Evolutionary conservation across 2,888 invertebrate species (phyloP).

Genomic region (Heliconius sara): DNA sequence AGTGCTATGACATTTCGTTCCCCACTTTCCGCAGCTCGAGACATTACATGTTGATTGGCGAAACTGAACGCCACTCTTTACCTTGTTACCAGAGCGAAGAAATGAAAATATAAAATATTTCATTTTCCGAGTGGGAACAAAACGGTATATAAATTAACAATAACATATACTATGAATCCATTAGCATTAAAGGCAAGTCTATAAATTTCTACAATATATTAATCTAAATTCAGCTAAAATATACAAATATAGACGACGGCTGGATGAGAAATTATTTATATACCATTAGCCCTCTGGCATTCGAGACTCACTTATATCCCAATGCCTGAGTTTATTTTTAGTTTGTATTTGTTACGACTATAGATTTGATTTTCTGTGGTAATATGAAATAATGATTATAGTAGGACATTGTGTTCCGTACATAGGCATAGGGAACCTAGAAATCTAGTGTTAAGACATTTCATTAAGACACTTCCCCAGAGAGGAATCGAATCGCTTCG

Average conservation of each 20-base stretch:
- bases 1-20: too few species aligned
- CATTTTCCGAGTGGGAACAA: background rate
- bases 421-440: background rate
- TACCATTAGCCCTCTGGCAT: background rate
- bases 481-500: too few species aligned
- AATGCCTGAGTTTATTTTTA: background rate
- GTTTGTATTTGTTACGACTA: background rate
- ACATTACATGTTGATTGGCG: background rate
- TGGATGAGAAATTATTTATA: constrained; percentile 6
- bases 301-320: background rate
- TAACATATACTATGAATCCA: too few species aligned
- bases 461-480: background rate
- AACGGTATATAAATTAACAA: background rate
- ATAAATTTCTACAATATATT: background rate
- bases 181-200: background rate
- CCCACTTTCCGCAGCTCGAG: background rate
- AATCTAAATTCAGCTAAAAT: constrained; percentile 1
- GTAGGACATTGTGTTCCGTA: background rate
- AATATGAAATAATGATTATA: background rate
- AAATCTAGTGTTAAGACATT: background rate
- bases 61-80: background rate
- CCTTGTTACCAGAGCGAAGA: background rate
- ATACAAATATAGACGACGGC: background rate
- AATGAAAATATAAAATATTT: background rate
- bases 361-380: background rate